Evolutionary conservation across 2,797 vertebrate genomes (phyloP).

Genomic region (Uromys caudimaculatus): DNA sequence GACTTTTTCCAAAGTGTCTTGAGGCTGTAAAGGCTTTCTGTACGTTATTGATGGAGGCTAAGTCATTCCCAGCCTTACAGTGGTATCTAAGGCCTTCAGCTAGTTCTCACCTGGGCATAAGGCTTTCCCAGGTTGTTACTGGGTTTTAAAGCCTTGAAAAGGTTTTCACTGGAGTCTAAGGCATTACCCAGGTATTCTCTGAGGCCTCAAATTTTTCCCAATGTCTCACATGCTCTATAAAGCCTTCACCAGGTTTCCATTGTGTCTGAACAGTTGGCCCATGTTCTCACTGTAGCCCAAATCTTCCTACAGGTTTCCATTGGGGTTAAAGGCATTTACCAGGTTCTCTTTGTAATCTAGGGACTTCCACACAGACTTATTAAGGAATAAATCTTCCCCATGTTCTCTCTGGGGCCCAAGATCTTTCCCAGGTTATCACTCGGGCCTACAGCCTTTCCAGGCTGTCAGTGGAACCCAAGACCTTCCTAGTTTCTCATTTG

Average conservation of each 20-base stretch:
- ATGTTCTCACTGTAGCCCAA: neutral
- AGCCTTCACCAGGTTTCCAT: neutral
- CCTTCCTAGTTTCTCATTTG: neutral
- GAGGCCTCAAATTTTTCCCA: neutral
- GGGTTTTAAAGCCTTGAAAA: neutral
- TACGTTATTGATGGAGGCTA: neutral
- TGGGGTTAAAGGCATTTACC: neutral
- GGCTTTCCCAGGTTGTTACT: neutral
- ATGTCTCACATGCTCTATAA: neutral
- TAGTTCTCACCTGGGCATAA: neutral
- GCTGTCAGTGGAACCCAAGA: neutral
- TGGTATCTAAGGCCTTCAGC: neutral
- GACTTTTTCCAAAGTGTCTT: too few relatives aligned
- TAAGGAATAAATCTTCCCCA: too few relatives aligned
- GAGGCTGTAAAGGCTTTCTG: neutral
- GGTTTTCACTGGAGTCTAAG: neutral
- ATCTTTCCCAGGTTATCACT: neutral
- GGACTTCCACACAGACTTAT: too few relatives aligned
- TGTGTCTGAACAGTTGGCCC: neutral
- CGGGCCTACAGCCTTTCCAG: neutral
- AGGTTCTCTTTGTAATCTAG: neutral
- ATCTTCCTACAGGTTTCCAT: neutral
- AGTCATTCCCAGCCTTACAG: too few relatives aligned
- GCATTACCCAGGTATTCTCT: neutral
- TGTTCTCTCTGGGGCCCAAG: neutral